phyloP scores from a whole-genome alignment of 2,113 vertebrate species.

The Notarius lentiginosus region DNA sequence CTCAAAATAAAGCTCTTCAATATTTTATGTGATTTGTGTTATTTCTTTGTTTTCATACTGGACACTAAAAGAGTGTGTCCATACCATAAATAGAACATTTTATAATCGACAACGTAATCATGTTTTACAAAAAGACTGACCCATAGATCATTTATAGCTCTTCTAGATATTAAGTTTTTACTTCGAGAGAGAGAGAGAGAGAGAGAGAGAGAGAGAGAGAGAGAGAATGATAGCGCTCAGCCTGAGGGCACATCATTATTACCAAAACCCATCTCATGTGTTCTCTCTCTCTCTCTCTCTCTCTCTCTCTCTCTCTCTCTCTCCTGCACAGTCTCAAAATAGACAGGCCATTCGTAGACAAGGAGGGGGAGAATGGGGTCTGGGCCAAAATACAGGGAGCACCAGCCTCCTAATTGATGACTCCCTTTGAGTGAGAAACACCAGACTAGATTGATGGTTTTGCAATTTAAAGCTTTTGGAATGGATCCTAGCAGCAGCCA shows the following conservation, averaged over 20 bases:
- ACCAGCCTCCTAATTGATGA: constrained; percentile 59
- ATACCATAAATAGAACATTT: background rate
- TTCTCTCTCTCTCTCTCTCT: constrained; percentile 25
- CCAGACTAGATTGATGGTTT: constrained; percentile 56
- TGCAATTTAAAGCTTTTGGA: constrained; percentile 54
- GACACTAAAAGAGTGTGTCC: background rate
- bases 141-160: background rate
- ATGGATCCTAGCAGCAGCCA: constrained; percentile 66
- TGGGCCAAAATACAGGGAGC: constrained; percentile 52
- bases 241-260: too few species aligned
- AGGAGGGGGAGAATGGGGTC: constrained; percentile 37
- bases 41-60: background rate
- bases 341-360: constrained; percentile 53
- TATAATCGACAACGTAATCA: background rate
- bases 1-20: background rate
- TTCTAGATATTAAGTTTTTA: constrained; percentile 32
- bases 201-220: constrained; percentile 62
- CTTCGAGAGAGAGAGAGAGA: constrained; percentile 22
- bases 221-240: too few species aligned
- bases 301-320: constrained; percentile 39
- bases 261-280: too few species aligned
- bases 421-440: constrained; percentile 57
- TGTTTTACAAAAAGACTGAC: background rate
- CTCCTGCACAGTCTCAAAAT: constrained; percentile 53
- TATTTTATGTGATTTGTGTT: background rate